Percentiles rank a stretch among this genome's conserved stretches.
phyloP scores from a whole-genome alignment of 2,113 vertebrate genomes.

The Athene noctua region DNA sequence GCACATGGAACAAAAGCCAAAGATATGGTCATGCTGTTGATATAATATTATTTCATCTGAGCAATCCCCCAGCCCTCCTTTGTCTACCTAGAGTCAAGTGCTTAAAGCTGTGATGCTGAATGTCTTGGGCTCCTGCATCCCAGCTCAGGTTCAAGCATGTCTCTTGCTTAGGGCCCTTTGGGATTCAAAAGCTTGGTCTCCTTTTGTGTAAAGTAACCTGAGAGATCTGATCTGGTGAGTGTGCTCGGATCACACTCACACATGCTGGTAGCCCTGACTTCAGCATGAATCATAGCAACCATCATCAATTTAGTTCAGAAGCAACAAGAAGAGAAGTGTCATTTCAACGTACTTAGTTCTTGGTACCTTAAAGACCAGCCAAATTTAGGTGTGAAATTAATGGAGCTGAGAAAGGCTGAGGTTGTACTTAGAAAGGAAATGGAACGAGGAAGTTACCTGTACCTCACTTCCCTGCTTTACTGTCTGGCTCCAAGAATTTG shows the following conservation, averaged over 20 bases:
- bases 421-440: background rate
- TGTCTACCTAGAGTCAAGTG: background rate
- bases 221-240: background rate
- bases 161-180: background rate
- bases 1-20: background rate
- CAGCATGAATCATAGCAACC: background rate
- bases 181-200: background rate
- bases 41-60: background rate
- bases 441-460: background rate
- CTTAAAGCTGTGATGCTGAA: background rate
- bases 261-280: background rate
- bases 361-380: background rate
- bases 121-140: background rate
- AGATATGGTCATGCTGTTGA: background rate
- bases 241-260: background rate
- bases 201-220: background rate
- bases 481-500: background rate
- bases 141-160: background rate
- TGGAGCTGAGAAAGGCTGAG: background rate
- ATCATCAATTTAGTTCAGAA: background rate
- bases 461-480: background rate
- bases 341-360: background rate
- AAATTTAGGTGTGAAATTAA: background rate
- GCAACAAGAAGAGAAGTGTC: background rate
- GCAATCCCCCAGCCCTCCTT: background rate